Evolutionary conservation across 2,888 invertebrate species (phyloP).

Genomic region (Drosophila picticornis): DNA sequence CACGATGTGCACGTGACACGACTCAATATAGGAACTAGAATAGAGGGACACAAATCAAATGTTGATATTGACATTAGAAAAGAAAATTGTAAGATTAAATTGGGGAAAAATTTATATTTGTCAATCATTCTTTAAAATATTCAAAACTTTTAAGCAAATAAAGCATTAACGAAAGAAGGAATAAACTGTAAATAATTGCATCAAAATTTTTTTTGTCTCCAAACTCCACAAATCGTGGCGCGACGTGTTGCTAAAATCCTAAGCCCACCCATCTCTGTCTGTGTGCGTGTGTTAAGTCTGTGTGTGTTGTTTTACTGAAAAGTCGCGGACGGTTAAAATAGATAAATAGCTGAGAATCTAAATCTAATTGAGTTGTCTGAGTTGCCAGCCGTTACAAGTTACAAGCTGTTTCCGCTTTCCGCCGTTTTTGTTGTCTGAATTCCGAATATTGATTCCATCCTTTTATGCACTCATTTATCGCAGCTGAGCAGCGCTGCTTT

Average conservation of each 20-base stretch:
- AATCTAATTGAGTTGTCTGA: conserved; percentile 46
- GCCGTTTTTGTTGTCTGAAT: conserved; percentile 45
- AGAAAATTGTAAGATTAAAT: neutral
- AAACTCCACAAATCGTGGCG: neutral
- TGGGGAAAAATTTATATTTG: neutral
- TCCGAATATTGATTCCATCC: conserved; percentile 46
- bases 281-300: neutral
- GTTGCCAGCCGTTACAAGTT: neutral
- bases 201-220: neutral
- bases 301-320: conserved; percentile 2
- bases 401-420: neutral
- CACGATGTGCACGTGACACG: conserved; percentile 7
- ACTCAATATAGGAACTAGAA: neutral
- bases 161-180: neutral
- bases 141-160: neutral
- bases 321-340: conserved; percentile 18
- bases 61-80: neutral
- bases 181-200: neutral
- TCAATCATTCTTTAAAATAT: neutral
- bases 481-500: conserved; percentile 41
- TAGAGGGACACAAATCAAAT: neutral
- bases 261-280: neutral
- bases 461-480: conserved; percentile 27
- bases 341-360: conserved; percentile 34
- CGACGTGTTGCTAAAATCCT: neutral